Base-by-base conservation (phyloP, 2,113 vertebrate species). In the Elanus axillaris region DNA sequence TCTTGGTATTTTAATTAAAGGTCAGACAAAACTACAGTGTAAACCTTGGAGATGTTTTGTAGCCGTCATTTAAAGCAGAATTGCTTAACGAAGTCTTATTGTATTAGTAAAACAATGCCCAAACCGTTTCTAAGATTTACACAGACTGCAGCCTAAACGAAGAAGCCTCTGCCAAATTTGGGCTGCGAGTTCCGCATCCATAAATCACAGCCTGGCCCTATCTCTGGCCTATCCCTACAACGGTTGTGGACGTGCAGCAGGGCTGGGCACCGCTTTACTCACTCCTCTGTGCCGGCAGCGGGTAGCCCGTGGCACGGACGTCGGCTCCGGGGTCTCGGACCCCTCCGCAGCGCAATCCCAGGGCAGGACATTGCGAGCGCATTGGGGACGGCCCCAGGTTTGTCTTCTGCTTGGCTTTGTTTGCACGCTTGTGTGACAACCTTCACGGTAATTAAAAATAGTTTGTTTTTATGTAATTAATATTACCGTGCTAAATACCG, bases 1-100 rank as follows among this genome's bases (percentile, higher is more conserved):
- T 53, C 53, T 96, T 82, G 92, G 91, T 96, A 92, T 96, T 97
- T 97, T 97, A 96, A 97, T 97, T 95, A 97, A 97, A 97, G 92
- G 96, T 97, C 97, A 95, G 89, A 36, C 75, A 80, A 83, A 94
- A 86, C 95, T 52, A 52, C 45, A 13, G 59, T 4, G 59, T 21
- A 68, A 95, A 89, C 91, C 82, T 76, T 6, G 48, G 87, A 91
- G 93, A 93, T 62, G 88, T 47, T 97, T 86, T 86, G 90, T 50
- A 84, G 83, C 93, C 86, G 93, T 85, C 86, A 67, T 53, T 97
- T 93, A 80, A 60, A 67, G 87, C 3, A 55, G 81, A 93, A 45
- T n/a, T 56, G 21, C 75, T 93, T 94, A 94, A 96, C 59, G 23
- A 88, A 96, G 72, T 69, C 73, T 55, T 40, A 25, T 20, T 58